Base-by-base conservation (phyloP, 2,113 vertebrate genomes). In the Anser brachyrhynchus region DNA sequence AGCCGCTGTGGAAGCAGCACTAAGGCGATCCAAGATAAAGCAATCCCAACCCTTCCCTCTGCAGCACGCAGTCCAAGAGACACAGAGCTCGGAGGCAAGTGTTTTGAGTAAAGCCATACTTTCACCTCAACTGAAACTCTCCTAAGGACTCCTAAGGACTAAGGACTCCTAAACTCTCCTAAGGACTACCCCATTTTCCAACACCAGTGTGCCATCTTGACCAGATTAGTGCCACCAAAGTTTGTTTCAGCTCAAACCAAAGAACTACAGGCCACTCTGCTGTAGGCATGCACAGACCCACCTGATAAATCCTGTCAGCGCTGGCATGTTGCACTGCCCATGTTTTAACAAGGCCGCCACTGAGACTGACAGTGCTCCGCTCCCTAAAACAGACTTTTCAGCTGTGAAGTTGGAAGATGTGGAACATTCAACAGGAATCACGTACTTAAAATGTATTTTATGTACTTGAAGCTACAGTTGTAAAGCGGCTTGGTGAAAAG, bases 381-480 rank as follows among this genome's bases (percentile, higher is more conserved):
- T 84, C 66, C 96, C 43, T 80, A 79, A 96, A 88, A 93, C 85
- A 96, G 84, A 92, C 82, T 95, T 94, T 93, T 90, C 92, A 96
- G 8, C 92, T 89, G 77, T 72, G 73, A 92, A 80, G 69, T 88
- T 72, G 73, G 73, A 97, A 96, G 87, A 95, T 94, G 83, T 79
- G 95, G 79, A 96, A 98, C 94, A 87, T 59, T 70, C 64, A 95
- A 96, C 35, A 95, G 93, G 19, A 89, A 75, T 39, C 18, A 21
- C 3, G 84, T 87, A 92, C 84, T 97, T 97, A 87, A 0, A 2
- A 94, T 94, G 81, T 58, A 96, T 95, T 95, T 95, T 74, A 95
- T 57, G 81, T 94, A 95, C 92, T 96, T 96, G 78, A 97, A 97
- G 65, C 90, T 88, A 73, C 82, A 95, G 93, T 83, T 96, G 84